Percentiles rank a stretch among this genome's conserved stretches.
These are phyloP conservation scores for Drosophila kuntzei DNA, from an alignment of 2,888 invertebrate species.

Conservation along the genomic window DNA sequence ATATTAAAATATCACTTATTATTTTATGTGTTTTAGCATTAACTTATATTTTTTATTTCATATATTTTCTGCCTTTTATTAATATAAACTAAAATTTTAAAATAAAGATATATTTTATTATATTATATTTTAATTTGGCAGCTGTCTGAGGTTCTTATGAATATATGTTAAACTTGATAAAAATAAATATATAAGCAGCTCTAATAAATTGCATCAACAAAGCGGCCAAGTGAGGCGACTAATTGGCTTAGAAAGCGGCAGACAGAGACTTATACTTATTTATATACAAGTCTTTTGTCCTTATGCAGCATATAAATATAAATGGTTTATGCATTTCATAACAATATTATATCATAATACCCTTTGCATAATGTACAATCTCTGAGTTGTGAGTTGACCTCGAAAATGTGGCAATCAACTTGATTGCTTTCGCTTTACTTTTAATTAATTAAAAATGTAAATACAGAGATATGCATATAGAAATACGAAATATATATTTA, in stretches of 20 bases:
- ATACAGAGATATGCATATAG: constrained; percentile 4
- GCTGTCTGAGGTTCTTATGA: background rate
- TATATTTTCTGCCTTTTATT: too few relatives aligned
- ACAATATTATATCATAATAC: constrained; percentile 6
- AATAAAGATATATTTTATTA: too few relatives aligned
- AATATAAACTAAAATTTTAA: too few relatives aligned
- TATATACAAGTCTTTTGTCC: background rate
- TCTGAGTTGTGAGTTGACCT: constrained; percentile 26
- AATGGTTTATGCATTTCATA: constrained; percentile 15
- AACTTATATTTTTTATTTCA: too few relatives aligned
- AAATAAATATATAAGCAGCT: background rate
- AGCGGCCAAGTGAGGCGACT: constrained; percentile 2
- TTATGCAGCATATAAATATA: constrained; percentile 1
- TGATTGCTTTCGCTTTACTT: constrained; percentile 79
- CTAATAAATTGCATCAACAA: constrained; percentile 1
- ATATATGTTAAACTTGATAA: background rate
- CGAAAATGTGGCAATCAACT: constrained; percentile 60
- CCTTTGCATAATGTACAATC: constrained; percentile 35
- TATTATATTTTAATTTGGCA: background rate
- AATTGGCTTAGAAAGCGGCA: constrained; percentile 1
- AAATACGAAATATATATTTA: constrained; percentile 14
- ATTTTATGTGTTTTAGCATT: too few relatives aligned
- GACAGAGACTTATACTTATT: background rate
- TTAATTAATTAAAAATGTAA: constrained; percentile 75
- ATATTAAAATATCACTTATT: too few relatives aligned